Evolutionary conservation across 2,888 invertebrate species (phyloP).

Genomic region (Drosophila setosimentum): DNA sequence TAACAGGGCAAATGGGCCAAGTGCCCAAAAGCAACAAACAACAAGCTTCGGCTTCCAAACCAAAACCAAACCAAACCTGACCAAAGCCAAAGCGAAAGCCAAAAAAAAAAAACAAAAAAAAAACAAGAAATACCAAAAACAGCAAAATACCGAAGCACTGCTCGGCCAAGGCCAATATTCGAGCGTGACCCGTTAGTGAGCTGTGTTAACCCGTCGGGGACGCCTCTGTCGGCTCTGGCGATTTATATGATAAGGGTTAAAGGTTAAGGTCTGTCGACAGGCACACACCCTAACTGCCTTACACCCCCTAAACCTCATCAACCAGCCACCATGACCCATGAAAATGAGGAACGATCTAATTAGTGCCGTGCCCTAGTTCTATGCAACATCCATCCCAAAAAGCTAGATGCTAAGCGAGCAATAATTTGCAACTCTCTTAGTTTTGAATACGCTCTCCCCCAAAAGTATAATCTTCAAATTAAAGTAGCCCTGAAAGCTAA

Average conservation of each 20-base stretch:
- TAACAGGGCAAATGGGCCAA: constrained; percentile 37
- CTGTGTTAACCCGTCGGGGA: constrained; percentile 30
- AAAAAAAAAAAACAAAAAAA: constrained; percentile 18
- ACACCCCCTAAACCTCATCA: neutral
- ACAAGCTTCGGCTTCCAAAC: constrained; percentile 11
- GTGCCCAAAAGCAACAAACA: constrained; percentile 27
- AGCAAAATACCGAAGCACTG: constrained; percentile 44
- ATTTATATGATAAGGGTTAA: constrained; percentile 76
- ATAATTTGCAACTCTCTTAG: neutral
- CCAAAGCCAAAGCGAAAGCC: constrained; percentile 11
- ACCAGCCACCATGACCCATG: constrained; percentile 31
- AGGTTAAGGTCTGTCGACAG: constrained; percentile 68
- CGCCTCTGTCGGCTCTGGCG: constrained; percentile 23
- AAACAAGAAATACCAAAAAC: constrained; percentile 15
- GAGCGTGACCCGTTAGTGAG: constrained; percentile 51
- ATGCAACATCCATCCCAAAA: neutral
- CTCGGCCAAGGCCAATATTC: constrained; percentile 53
- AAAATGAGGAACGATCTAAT: constrained; percentile 69
- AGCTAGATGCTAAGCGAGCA: neutral
- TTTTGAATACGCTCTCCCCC: neutral
- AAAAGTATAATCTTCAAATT: neutral
- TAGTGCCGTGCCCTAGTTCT: constrained; percentile 42
- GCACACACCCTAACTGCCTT: constrained; percentile 6
- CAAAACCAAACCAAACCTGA: constrained; percentile 24
- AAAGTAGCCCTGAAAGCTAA: neutral